Conservation (phyloP, 2,113 vertebrate genomes). For the Cynopterus brachyotis region DNA sequence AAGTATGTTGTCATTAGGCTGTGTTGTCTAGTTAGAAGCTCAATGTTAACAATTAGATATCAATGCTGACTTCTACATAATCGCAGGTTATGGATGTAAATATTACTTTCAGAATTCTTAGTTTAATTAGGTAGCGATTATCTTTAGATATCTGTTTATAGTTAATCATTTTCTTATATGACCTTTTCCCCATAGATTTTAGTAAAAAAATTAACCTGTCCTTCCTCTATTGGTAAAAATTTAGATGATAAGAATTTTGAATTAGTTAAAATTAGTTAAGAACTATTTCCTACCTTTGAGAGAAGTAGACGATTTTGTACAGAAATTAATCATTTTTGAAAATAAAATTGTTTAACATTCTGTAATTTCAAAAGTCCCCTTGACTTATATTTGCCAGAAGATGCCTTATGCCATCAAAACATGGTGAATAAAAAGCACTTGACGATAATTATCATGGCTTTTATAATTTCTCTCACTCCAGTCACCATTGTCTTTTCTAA, state of each 20-base stretch:
- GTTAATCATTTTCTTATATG: conserved; percentile 7
- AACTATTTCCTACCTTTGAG: background rate
- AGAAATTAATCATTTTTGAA: background rate
- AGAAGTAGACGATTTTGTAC: background rate
- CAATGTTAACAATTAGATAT: background rate
- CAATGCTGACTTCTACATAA: background rate
- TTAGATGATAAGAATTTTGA: conserved; percentile 17
- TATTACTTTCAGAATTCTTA: background rate
- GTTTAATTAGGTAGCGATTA: background rate
- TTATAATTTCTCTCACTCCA: background rate
- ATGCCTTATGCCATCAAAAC: background rate
- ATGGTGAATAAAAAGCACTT: background rate
- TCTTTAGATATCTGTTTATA: background rate
- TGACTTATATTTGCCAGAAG: background rate
- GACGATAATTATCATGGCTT: background rate
- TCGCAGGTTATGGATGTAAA: background rate
- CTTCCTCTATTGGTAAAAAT: background rate
- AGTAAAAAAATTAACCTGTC: conserved; percentile 21
- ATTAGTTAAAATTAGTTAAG: background rate
- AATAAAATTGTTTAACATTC: background rate
- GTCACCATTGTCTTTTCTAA: background rate
- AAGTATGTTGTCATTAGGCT: background rate
- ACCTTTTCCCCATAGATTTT: background rate
- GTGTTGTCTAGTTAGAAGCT: background rate
- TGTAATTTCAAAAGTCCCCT: background rate